These are phyloP conservation scores for Eristalis tenax DNA, from an alignment of 2,888 invertebrate genomes.

Conservation along the genomic window DNA sequence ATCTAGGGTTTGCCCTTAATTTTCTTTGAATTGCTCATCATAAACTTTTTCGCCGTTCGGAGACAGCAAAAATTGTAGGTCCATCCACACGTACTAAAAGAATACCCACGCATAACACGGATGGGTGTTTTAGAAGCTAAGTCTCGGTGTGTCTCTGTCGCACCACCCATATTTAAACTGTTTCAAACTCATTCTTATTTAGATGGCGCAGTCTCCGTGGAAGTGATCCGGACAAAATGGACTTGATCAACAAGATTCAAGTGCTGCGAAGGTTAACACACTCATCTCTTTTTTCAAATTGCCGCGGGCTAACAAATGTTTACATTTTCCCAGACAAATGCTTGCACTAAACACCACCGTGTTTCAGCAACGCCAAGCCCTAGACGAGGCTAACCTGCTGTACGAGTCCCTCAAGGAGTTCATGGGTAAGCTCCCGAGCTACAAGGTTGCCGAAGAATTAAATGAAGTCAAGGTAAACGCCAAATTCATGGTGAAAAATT, in stretches of 20 bases:
- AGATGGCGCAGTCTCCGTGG: slow-evolving; percentile 95
- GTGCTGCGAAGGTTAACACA: slow-evolving; percentile 87
- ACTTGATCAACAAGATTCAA: slow-evolving; percentile 91
- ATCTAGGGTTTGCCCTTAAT: too few species aligned
- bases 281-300: background rate
- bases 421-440: slow-evolving; percentile 79
- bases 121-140: too few species aligned
- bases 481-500: background rate
- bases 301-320: background rate
- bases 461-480: slow-evolving; percentile 78
- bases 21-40: too few species aligned
- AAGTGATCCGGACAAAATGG: slow-evolving; percentile 91
- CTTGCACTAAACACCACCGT: slow-evolving; percentile 77
- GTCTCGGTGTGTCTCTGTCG: too few species aligned
- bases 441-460: slow-evolving; percentile 79
- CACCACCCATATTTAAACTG: too few species aligned
- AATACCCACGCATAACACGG: too few species aligned
- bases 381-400: slow-evolving; percentile 78
- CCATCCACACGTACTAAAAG: too few species aligned
- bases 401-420: slow-evolving; percentile 79
- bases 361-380: slow-evolving; percentile 77
- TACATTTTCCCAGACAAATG: slow-evolving; percentile 76
- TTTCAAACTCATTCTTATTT: background rate
- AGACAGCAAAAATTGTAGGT: too few species aligned
- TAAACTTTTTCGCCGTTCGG: too few species aligned